Conservation (phyloP, 2,113 vertebrate genomes). For the Corythoichthys intestinalis region DNA sequence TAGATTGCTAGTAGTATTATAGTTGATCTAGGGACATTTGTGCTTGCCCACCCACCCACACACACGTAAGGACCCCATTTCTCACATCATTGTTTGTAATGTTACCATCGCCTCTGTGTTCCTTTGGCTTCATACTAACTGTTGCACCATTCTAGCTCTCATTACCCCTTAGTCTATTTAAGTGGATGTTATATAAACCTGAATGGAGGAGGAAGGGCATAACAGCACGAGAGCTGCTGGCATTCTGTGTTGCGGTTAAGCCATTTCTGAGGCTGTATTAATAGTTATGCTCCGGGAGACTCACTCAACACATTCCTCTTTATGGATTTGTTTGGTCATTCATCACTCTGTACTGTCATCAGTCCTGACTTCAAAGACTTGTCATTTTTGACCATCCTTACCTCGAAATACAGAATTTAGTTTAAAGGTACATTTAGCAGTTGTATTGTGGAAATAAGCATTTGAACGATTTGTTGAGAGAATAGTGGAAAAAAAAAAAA, state of each 20-base stretch:
- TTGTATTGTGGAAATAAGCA: too few relatives aligned
- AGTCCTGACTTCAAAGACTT: conserved; percentile 1
- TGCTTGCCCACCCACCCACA: too few relatives aligned
- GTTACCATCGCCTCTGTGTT: not conserved
- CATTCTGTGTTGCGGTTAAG: conserved; percentile 19
- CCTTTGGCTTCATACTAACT: not conserved
- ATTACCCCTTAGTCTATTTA: not conserved
- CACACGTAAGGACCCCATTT: not conserved
- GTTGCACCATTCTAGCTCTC: not conserved
- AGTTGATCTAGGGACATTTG: too few relatives aligned
- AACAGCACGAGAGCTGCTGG: conserved; percentile 21
- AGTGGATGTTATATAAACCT: conserved; percentile 49
- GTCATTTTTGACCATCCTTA: conserved; percentile 4
- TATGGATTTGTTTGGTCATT: conserved; percentile 45
- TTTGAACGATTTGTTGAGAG: too few relatives aligned
- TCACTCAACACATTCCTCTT: conserved; percentile 47
- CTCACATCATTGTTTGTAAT: not conserved
- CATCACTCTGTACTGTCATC: conserved; percentile 26
- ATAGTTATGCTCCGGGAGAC: conserved; percentile 46
- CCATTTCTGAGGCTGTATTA: conserved; percentile 35
- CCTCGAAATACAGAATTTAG: not conserved
- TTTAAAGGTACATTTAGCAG: too few relatives aligned
- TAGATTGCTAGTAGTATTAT: too few relatives aligned
- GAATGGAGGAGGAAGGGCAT: conserved; percentile 40
- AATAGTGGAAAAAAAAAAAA: too few relatives aligned